Base-by-base conservation (phyloP, 2,888 invertebrate species). In the Pyrrhosoma nymphula region DNA sequence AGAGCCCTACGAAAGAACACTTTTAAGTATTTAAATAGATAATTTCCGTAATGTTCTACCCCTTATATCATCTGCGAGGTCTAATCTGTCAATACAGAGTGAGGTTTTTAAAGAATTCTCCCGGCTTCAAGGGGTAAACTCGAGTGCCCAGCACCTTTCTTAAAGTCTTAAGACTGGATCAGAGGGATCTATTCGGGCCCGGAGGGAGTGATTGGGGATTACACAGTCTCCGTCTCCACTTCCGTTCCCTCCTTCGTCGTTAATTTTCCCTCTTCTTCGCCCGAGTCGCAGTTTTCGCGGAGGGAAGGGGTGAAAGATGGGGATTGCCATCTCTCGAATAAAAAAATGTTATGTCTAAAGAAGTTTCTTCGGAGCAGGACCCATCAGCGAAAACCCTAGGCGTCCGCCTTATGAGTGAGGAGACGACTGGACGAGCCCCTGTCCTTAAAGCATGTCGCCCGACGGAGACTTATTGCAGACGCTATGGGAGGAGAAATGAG, bases 161-260 rank as follows among this genome's bases (percentile, higher is more conserved):
- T 20, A 60, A 60, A 60, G 60, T 60, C 60, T 60, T 47, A 20
- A 60, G 60, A 20, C 20, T 14, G 60, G 60, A 60, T 60, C 12
- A 60, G 60, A 60, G 20, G 60, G 95, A 95, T 90, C 88, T 95
- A 95, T 95, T 96, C 95, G 95, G 95, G 95, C 95, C 95, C 82
- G 91, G 90, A 95, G 56, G 95, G 90, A 93, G 89, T 89, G 75
- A 95, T 95, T 95, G 95, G 93, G 95, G 90, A 95, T 95, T 95
- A 95, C 56, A 63, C 95, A 95, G 96, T 95, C 95, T 95, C 96
- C 96, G 60, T 60, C 60, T 60, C 60, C 20, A 14, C 60, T 20
- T 14, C 60, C 20, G 60, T 60, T 60, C 60, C 60, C 1, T 60
- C 96, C 16, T 82, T 82, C 82, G 16, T 47, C 47, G 47, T 47